phyloP scores from a whole-genome alignment of 2,797 vertebrate species.

The Phrynocephalus forsythii region DNA sequence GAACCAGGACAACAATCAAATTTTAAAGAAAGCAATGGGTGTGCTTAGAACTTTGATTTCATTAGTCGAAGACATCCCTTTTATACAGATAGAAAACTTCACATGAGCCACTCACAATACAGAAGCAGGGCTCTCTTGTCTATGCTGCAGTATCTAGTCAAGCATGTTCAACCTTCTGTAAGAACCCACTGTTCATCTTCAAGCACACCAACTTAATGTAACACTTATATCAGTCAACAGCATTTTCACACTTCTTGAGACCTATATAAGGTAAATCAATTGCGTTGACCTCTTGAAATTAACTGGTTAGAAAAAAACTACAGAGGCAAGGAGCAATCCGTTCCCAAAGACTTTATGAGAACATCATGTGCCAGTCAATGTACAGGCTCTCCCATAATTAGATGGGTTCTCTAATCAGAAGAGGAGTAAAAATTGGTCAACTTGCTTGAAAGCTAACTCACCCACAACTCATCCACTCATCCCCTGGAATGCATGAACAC shows the following conservation, averaged over 20 bases:
- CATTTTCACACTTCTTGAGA: conserved; percentile 3
- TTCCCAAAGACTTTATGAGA: no score
- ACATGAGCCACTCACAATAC: background rate
- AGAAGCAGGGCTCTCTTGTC: background rate
- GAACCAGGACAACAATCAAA: background rate
- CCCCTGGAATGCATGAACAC: background rate
- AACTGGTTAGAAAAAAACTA: conserved; percentile 3
- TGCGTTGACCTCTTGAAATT: background rate
- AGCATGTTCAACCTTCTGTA: background rate
- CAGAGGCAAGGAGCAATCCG: background rate
- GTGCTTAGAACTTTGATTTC: conserved; percentile 6
- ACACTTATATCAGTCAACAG: background rate
- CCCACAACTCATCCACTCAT: background rate
- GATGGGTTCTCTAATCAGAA: background rate
- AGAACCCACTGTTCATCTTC: background rate
- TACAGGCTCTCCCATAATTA: background rate
- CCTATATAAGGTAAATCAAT: background rate
- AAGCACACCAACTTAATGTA: background rate
- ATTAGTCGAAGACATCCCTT: background rate
- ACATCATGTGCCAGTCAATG: background rate
- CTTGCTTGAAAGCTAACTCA: background rate
- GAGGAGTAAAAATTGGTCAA: background rate
- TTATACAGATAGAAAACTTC: background rate
- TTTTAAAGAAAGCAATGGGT: background rate
- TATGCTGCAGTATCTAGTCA: background rate